Conservation (phyloP, 2,113 vertebrate genomes). For the Eublepharis macularius region DNA sequence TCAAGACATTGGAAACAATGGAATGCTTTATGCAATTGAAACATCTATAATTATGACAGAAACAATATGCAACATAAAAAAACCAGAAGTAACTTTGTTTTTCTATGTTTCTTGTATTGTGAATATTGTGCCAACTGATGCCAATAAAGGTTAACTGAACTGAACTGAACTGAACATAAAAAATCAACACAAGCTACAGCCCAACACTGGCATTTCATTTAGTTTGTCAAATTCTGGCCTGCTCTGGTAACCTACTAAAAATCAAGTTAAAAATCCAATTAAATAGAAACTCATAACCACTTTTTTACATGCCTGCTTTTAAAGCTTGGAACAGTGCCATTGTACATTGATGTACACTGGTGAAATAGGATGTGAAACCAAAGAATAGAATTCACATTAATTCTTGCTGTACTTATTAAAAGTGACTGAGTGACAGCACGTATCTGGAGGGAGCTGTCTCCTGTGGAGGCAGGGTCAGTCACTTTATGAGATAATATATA, state of each 20-base stretch:
- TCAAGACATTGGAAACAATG: too few species aligned
- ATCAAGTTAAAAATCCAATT: background rate
- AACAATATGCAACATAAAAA: background rate
- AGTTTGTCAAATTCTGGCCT: background rate
- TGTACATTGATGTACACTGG: background rate
- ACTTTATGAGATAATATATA: constrained; percentile 15
- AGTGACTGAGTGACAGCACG: constrained; percentile 7
- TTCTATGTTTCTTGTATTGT: too few species aligned
- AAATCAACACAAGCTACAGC: background rate
- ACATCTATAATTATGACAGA: background rate
- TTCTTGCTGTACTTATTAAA: background rate
- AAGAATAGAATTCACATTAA: background rate
- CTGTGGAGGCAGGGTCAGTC: background rate
- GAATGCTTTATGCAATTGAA: too few species aligned
- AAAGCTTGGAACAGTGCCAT: background rate
- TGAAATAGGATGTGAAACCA: background rate
- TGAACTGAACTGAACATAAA: too few species aligned
- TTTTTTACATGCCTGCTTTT: background rate
- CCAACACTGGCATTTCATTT: background rate
- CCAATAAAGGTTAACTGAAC: too few species aligned
- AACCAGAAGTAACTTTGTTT: too few species aligned
- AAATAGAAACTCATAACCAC: background rate
- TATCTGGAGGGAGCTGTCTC: constrained; percentile 11
- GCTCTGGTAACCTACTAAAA: background rate
- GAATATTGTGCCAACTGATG: too few species aligned